Percentiles rank a stretch among this genome's conserved stretches.
Conservation (phyloP, 2,113 vertebrate species). For the Nothoprocta perdicaria region DNA sequence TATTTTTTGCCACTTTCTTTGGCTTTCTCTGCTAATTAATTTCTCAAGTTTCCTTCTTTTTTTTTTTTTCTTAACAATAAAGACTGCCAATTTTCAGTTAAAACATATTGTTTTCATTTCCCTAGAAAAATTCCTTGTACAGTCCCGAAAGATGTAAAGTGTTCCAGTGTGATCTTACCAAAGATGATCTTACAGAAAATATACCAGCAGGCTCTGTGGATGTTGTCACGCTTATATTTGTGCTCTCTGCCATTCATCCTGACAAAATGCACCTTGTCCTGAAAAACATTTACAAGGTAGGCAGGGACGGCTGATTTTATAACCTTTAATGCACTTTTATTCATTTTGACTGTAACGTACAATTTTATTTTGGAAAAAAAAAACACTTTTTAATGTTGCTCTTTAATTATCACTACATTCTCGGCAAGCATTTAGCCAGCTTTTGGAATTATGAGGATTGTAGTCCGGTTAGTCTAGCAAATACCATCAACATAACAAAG, state of each 20-base stretch:
- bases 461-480: not conserved
- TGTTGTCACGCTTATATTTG: constrained; percentile 90
- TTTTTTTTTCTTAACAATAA: not conserved
- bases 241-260: constrained; percentile 94
- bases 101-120: constrained; percentile 4
- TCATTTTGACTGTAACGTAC: not conserved
- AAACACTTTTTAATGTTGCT: not conserved
- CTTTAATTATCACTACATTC: not conserved
- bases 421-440: not conserved
- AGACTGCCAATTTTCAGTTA: not conserved
- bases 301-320: not conserved
- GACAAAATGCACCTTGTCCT: constrained; percentile 91
- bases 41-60: not conserved
- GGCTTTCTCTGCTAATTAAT: not conserved
- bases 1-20: not conserved
- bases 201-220: constrained; percentile 86
- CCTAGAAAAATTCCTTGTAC: constrained; percentile 88
- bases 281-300: constrained; percentile 88
- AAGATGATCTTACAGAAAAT: constrained; percentile 84
- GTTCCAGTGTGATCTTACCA: constrained; percentile 96
- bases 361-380: not conserved
- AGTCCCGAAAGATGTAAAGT: constrained; percentile 83
- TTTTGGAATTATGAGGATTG: not conserved
- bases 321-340: not conserved
- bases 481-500: not conserved